Percentiles rank a stretch among this genome's conserved stretches.
These are phyloP conservation scores for Matsumyia berberina DNA, from an alignment of 2,888 invertebrate genomes.

Conservation along the genomic window DNA sequence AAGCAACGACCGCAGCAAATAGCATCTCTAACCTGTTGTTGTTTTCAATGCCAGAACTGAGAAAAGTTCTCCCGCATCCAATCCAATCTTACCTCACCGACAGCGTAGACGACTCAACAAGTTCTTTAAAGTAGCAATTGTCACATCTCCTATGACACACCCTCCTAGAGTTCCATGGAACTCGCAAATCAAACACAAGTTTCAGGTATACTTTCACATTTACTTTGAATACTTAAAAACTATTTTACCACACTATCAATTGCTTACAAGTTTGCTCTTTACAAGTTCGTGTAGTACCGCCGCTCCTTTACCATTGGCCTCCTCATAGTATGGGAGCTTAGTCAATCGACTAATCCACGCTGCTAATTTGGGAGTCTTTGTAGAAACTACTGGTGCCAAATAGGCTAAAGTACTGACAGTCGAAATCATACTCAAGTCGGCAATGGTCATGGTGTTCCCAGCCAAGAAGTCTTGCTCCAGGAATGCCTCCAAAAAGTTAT, in stretches of 20 bases:
- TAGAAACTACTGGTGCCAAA: constrained; percentile 77
- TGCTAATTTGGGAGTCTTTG: constrained; percentile 78
- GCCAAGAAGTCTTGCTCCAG: constrained; percentile 78
- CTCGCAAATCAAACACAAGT: not conserved
- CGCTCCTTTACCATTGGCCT: constrained; percentile 78
- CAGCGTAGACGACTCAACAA: too few relatives aligned
- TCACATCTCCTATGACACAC: too few relatives aligned
- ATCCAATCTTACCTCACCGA: too few relatives aligned
- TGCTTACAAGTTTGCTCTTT: constrained; percentile 26
- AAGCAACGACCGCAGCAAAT: not conserved
- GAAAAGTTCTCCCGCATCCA: too few relatives aligned
- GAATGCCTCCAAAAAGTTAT: constrained; percentile 80
- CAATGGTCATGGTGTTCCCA: constrained; percentile 80
- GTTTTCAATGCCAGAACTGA: too few relatives aligned
- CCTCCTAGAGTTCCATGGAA: not conserved
- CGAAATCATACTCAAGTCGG: constrained; percentile 80
- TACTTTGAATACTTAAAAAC: not conserved
- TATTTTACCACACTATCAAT: not conserved
- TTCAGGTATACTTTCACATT: not conserved
- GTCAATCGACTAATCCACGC: constrained; percentile 80
- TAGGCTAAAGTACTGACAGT: constrained; percentile 77
- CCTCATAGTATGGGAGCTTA: constrained; percentile 80
- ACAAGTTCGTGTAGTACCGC: not conserved
- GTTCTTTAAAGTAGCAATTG: too few relatives aligned
- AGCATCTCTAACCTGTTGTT: too few relatives aligned